These are phyloP conservation scores for Aulostomus chinensis DNA, from an alignment of 2,797 vertebrate genomes.

Conservation along the genomic window DNA sequence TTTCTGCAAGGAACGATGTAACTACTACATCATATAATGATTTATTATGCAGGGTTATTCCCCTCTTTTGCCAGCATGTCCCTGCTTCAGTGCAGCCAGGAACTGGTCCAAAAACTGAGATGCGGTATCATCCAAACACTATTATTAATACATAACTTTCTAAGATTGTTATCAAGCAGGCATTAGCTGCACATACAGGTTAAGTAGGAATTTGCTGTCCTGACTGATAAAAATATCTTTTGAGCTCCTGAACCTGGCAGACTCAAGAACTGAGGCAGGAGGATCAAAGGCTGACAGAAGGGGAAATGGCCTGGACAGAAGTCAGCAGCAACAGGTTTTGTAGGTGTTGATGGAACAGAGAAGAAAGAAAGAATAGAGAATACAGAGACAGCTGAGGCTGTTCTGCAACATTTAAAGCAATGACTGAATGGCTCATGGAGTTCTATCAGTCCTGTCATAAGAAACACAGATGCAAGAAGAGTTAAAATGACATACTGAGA, in stretches of 20 bases:
- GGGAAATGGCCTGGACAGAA: slow-evolving; percentile 33
- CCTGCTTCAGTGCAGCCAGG: too few relatives aligned
- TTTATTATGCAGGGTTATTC: slow-evolving; percentile 8
- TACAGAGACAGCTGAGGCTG: slow-evolving; percentile 7
- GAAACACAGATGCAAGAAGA: slow-evolving; percentile 1
- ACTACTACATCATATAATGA: slow-evolving; percentile 18
- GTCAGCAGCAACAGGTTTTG: slow-evolving; percentile 45
- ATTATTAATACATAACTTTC: slow-evolving; percentile 7
- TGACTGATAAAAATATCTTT: slow-evolving; percentile 35
- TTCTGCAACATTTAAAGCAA: slow-evolving; percentile 13
- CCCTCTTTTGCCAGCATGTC: slow-evolving; percentile 1
- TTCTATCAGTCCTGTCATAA: slow-evolving; percentile 27
- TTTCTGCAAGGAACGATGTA: slow-evolving; percentile 24
- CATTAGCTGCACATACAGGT: background rate
- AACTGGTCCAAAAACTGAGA: too few relatives aligned
- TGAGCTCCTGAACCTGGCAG: slow-evolving; percentile 39
- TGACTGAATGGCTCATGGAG: slow-evolving; percentile 22
- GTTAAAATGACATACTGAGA: background rate
- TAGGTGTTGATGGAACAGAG: slow-evolving; percentile 28
- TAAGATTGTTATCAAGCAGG: slow-evolving; percentile 22
- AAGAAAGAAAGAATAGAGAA: slow-evolving; percentile 23
- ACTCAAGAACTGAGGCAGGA: slow-evolving; percentile 13
- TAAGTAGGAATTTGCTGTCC: background rate
- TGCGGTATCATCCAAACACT: slow-evolving; percentile 13
- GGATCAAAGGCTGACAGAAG: slow-evolving; percentile 54